A percentile compares a stretch with the other conserved stretches of the same genome.
phyloP scores from a whole-genome alignment of 1,140 invertebrate genomes.

The Onthophagus taurus region DNA sequence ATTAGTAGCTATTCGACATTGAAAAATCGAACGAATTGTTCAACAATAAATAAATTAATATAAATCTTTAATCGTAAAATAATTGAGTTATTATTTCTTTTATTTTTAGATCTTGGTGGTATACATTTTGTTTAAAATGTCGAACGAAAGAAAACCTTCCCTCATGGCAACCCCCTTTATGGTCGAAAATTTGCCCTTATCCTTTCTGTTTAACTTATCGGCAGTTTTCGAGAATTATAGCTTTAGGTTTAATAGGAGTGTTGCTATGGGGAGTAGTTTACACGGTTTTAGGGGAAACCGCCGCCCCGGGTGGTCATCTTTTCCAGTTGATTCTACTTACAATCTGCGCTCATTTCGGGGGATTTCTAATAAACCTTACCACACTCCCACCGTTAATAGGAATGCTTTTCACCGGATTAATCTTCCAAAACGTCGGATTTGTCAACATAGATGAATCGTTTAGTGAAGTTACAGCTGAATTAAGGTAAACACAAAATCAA shows the following conservation, averaged over 20 bases:
- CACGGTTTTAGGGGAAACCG: slow-evolving; percentile 61
- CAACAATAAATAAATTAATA: too few relatives aligned
- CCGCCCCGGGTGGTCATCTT: slow-evolving; percentile 66
- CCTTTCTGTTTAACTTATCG: slow-evolving; percentile 72
- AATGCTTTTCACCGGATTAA: slow-evolving; percentile 73
- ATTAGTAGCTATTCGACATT: too few relatives aligned
- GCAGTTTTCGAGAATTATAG: slow-evolving; percentile 61
- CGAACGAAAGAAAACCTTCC: slow-evolving; percentile 55
- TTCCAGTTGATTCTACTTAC: slow-evolving; percentile 66
- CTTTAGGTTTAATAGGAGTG: slow-evolving; percentile 57
- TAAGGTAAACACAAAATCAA: slow-evolving; percentile 46
- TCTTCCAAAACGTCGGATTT: slow-evolving; percentile 66
- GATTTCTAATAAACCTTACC: slow-evolving; percentile 65
- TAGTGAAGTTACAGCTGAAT: slow-evolving; percentile 48
- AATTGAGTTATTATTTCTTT: too few relatives aligned
- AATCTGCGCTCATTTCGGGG: slow-evolving; percentile 71
- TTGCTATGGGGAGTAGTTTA: slow-evolving; percentile 67
- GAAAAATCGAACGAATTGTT: too few relatives aligned
- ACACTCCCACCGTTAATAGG: slow-evolving; percentile 78
- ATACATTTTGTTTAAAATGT: slow-evolving; percentile 58
- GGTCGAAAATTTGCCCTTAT: slow-evolving; percentile 66
- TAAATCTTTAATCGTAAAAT: too few relatives aligned
- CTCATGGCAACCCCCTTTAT: slow-evolving; percentile 67
- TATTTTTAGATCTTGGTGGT: slow-evolving; percentile 59
- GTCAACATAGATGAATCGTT: slow-evolving; percentile 58